Conservation (phyloP, 2,888 invertebrate species). For the Melanostoma scalare region DNA sequence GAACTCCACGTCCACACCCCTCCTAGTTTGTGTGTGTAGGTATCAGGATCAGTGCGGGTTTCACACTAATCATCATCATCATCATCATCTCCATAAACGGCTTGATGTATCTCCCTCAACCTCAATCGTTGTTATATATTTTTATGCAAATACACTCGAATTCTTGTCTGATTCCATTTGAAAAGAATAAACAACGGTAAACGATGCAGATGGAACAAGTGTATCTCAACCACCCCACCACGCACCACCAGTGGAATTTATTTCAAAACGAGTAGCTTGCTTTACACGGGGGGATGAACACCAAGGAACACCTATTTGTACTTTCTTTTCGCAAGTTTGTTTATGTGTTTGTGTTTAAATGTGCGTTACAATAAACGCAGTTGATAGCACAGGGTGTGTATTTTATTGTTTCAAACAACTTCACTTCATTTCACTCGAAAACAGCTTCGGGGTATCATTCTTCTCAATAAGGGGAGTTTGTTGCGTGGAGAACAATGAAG, state of each 20-base stretch:
- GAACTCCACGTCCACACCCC: not conserved
- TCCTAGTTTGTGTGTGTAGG: too few species aligned
- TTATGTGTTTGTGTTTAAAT: not conserved
- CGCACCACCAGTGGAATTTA: constrained; percentile 12
- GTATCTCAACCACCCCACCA: constrained; percentile 6
- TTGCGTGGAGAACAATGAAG: constrained; percentile 7
- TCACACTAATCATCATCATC: not conserved
- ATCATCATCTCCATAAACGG: not conserved
- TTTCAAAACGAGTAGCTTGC: not conserved
- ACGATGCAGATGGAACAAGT: constrained; percentile 60
- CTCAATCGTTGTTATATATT: constrained; percentile 41
- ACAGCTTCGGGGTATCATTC: constrained; percentile 40
- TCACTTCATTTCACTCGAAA: constrained; percentile 54
- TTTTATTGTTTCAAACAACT: constrained; percentile 69
- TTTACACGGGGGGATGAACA: constrained; percentile 7
- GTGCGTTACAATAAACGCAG: constrained; percentile 32
- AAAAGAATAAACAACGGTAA: constrained; percentile 65
- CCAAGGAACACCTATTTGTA: constrained; percentile 8
- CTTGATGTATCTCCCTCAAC: not conserved
- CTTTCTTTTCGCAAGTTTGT: not conserved
- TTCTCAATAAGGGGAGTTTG: constrained; percentile 13
- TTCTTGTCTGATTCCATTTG: constrained; percentile 51
- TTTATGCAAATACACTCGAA: constrained; percentile 61
- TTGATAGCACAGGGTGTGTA: not conserved
- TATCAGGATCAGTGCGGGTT: not conserved